Evolutionary conservation across 2,888 invertebrate genomes (phyloP), one percentile per base, ranked within the genome.

Genomic region (Chrysolina americana): DNA sequence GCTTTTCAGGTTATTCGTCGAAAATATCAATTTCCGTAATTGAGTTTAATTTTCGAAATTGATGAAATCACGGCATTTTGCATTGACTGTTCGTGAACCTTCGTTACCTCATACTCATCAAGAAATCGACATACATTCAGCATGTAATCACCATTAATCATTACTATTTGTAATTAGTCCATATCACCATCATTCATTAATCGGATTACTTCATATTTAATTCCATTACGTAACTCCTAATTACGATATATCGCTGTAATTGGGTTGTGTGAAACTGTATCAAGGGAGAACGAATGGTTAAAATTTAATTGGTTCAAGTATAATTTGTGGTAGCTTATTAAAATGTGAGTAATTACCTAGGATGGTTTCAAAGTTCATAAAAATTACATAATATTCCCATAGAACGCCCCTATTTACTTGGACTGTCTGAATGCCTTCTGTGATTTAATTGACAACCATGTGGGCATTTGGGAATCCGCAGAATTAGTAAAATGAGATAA

Each of bases 221-320:
- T 68, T 68, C 13, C n/a, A 44, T 73, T 64, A 64, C 72, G 23
- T 44, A 72, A 68, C 62, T 28, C 17, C 21, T 50, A 73, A 68
- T 73, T 59, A 59, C 59, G 36, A 59, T 28, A 36, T 28, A 10
- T 36, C 41, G 41, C 13, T 50, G 21, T 13, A 62, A 59, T 71
- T 36, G 56, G 56, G 66, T 59, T 53, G 36, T 36, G 53, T 53
- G 62, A 48, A 68, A 64, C 64, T 63, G 63, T 73, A 73, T 73
- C 73, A 73, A 73, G 73, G 71, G 66, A 73, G 48, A 63, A 41
- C 50, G 15, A 53, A 50, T 73, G 56, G 44, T 53, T 53, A 21
- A 53, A 53, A 17, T 13, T 19, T 53, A 53, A 53, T 53, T 53
- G 53, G 53, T 53, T 21, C 53, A 53, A 53, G 17, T 53, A 53